Evolutionary conservation across 2,797 vertebrate species (phyloP), one percentile per base, ranked within the genome.

Genomic region (Sebastes iracundus): DNA sequence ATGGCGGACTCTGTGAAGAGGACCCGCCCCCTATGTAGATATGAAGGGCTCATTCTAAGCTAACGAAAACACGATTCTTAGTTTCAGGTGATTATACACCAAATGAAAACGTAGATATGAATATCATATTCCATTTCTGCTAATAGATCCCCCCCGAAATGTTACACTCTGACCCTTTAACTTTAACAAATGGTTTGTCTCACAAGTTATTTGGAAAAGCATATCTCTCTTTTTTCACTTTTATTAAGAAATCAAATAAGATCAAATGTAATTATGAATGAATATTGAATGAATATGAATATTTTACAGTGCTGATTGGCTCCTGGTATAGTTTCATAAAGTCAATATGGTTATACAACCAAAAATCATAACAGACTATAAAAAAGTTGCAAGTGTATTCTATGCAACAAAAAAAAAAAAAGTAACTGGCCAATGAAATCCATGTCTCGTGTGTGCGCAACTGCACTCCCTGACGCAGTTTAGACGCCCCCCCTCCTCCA

Each of bases 401-500:
- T 6, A 20, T 27, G 30, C 11, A 18, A 42, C 22, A 64, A 42
- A 1, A 65, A 16, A 58, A 71, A 22, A 58, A 71, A 2, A 20
- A 56, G 33, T 56, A n/a, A 70, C 7, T 32, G 6, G 32, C 46
- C 18, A 4, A 56, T 42, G 28, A 69, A 6, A 71, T 66, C 30
- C 38, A 69, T 42, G 38, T 49, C 53, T 53, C 58, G 82, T 46
- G 77, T 38, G 55, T 70, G 70, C 70, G 78, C 79, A 79, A 72
- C 69, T 79, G 65, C 67, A 67, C 69, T 23, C 62, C 55, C 59
- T 92, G 88, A 83, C 79, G 88, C 87, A 85, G 74, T 70, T 62
- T 2, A 55, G n/a, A 72, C 71, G 12, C 7, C 55, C 71, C 64
- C n/a, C 28, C 7, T 30, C 20, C 49, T 7, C 56, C 6, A 28